Conservation (phyloP, 2,888 invertebrate species). For the Cylloceria caligata region DNA sequence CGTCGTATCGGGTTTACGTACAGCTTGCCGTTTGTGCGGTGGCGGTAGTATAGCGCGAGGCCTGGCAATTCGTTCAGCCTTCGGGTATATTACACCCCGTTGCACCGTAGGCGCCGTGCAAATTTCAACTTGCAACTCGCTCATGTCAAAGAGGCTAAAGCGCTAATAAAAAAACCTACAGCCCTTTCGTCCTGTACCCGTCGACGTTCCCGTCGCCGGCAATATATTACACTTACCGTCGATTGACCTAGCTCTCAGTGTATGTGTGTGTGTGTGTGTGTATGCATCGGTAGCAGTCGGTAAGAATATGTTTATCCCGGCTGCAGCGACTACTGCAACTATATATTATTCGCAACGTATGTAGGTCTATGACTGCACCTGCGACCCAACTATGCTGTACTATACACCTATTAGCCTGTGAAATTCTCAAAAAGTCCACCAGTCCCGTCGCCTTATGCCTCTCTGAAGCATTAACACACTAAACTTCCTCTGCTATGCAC, state of each 20-base stretch:
- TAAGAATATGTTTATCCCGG: neutral
- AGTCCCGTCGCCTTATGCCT: neutral
- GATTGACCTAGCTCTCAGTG: neutral
- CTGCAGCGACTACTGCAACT: conserved; percentile 1
- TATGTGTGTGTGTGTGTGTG: neutral
- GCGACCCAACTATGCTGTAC: neutral
- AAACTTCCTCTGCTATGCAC: neutral
- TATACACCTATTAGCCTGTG: conserved; percentile 16
- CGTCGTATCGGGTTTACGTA: conserved; percentile 38
- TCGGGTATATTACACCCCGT: conserved; percentile 25
- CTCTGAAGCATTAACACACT: conserved; percentile 6
- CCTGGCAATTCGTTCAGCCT: conserved; percentile 20
- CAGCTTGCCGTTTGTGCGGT: conserved; percentile 21
- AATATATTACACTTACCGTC: neutral
- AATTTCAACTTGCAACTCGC: conserved; percentile 33
- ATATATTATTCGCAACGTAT: neutral
- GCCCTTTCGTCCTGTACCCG: neutral
- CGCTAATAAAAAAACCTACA: conserved; percentile 9
- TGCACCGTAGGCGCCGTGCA: conserved; percentile 5
- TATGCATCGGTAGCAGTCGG: neutral
- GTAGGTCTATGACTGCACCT: conserved; percentile 13
- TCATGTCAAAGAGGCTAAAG: conserved; percentile 23
- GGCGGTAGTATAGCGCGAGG: too few relatives aligned
- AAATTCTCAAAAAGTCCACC: conserved; percentile 14
- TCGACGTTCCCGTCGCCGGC: neutral